Evolutionary conservation across 92 coral and sea anemone species (phyloP).

Genomic region (Zoanthus gigantus): DNA sequence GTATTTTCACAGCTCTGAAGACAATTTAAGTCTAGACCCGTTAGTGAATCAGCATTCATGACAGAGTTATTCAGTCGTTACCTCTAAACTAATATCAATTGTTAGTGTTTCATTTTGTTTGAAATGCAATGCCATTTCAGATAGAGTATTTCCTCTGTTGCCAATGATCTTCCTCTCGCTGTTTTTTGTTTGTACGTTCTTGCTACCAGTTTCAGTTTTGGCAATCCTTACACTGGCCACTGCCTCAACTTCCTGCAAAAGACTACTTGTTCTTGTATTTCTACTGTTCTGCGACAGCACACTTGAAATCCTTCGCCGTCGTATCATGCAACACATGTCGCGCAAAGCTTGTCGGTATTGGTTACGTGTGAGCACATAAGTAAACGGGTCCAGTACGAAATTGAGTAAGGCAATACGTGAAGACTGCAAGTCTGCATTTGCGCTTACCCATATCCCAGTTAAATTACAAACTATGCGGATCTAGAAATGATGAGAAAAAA

Average conservation of each 20-base stretch:
- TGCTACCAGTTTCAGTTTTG: not conserved
- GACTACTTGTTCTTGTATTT: slow-evolving; percentile 2
- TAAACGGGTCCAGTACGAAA: slow-evolving; percentile 19
- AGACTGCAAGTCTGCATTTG: not conserved
- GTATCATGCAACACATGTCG: not conserved
- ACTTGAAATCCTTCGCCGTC: not conserved
- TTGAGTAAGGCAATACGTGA: slow-evolving; percentile 6
- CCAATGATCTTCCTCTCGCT: not conserved
- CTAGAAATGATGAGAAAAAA: not conserved
- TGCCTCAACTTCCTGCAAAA: not conserved
- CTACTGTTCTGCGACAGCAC: not conserved
- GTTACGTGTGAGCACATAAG: slow-evolving; percentile 27
- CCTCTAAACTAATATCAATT: not conserved
- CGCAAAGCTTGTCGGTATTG: slow-evolving; percentile 31
- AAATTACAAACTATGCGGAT: not conserved
- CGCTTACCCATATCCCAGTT: slow-evolving; percentile 6
- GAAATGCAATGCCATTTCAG: not conserved
- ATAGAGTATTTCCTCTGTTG: not conserved
- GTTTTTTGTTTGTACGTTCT: not conserved
- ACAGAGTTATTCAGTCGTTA: not conserved
- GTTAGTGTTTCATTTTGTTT: not conserved
- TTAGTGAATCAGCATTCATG: not conserved
- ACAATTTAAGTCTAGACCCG: not conserved
- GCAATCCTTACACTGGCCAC: not conserved
- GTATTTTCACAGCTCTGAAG: not conserved